Conservation (phyloP, 2,113 vertebrate genomes). For the Chaetops frenatus region DNA sequence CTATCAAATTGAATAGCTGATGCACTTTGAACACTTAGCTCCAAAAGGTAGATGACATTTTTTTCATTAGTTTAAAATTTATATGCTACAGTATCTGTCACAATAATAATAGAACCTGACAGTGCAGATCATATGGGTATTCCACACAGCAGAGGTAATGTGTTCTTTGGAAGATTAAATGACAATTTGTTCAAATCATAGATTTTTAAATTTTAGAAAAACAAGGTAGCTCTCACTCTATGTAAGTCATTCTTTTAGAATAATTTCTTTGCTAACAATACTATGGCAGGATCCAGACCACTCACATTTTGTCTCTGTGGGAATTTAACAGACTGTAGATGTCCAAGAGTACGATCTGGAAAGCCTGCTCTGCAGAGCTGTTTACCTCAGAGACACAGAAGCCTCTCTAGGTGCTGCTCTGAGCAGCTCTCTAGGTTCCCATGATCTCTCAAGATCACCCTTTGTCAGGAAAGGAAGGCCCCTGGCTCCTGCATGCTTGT, state of each 20-base stretch:
- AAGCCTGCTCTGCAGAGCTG: background rate
- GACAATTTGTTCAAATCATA: constrained; percentile 71
- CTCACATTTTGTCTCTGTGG: background rate
- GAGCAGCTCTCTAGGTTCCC: background rate
- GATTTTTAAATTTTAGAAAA: constrained; percentile 63
- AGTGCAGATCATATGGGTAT: constrained; percentile 68
- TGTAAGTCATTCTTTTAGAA: constrained; percentile 1
- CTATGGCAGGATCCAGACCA: no score
- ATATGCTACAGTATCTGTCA: constrained; percentile 69
- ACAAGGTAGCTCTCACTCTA: constrained; percentile 22
- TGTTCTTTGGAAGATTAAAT: constrained; percentile 69
- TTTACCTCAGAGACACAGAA: background rate
- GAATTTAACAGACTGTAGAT: background rate
- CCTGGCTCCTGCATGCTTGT: background rate
- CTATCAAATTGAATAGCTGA: constrained; percentile 66
- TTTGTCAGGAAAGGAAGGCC: background rate
- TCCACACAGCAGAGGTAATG: constrained; percentile 54
- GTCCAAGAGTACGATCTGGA: background rate
- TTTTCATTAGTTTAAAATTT: constrained; percentile 77
- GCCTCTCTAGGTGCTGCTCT: background rate
- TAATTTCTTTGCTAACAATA: background rate
- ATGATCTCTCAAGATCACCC: background rate
- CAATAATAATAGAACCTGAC: constrained; percentile 78
- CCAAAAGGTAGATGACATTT: constrained; percentile 71
- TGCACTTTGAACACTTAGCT: constrained; percentile 67